Conservation (phyloP, 2,888 invertebrate genomes). For the Entomobrya proxima region DNA sequence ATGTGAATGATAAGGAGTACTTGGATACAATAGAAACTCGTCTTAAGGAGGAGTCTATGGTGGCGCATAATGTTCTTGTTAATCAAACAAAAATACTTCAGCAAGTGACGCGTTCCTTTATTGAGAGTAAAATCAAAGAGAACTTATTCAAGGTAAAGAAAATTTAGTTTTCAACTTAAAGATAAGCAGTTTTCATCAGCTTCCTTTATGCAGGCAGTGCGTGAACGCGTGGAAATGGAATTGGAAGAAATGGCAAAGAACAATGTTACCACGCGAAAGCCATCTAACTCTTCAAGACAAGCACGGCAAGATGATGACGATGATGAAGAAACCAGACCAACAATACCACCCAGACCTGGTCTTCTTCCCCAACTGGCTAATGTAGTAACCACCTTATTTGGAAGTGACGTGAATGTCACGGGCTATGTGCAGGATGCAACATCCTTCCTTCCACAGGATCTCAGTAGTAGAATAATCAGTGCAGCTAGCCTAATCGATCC, state of each 20-base stretch:
- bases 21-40: slow-evolving; percentile 66
- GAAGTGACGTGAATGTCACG: slow-evolving; percentile 72
- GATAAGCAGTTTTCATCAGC: neutral
- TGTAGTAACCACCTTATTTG: slow-evolving; percentile 72
- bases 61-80: slow-evolving; percentile 57
- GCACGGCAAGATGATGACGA: slow-evolving; percentile 57
- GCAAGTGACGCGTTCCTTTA: slow-evolving; percentile 68
- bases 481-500: slow-evolving; percentile 72
- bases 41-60: slow-evolving; percentile 64
- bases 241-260: slow-evolving; percentile 27
- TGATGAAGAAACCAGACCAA: neutral
- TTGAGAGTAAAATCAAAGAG: slow-evolving; percentile 72
- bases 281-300: neutral
- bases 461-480: slow-evolving; percentile 69
- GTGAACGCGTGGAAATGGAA: slow-evolving; percentile 31
- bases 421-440: slow-evolving; percentile 72
- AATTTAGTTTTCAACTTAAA: too few relatives aligned
- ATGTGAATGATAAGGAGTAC: slow-evolving; percentile 69
- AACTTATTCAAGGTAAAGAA: slow-evolving; percentile 71
- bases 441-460: slow-evolving; percentile 66
- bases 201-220: slow-evolving; percentile 15
- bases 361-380: slow-evolving; percentile 66
- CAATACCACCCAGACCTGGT: slow-evolving; percentile 36
- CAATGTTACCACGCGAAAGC: neutral
- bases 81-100: slow-evolving; percentile 70